A percentile compares a stretch with the other conserved stretches of the same genome.
These are phyloP conservation scores for Yponomeuta sedellus DNA, from an alignment of 2,888 invertebrate species.

Conservation along the genomic window DNA sequence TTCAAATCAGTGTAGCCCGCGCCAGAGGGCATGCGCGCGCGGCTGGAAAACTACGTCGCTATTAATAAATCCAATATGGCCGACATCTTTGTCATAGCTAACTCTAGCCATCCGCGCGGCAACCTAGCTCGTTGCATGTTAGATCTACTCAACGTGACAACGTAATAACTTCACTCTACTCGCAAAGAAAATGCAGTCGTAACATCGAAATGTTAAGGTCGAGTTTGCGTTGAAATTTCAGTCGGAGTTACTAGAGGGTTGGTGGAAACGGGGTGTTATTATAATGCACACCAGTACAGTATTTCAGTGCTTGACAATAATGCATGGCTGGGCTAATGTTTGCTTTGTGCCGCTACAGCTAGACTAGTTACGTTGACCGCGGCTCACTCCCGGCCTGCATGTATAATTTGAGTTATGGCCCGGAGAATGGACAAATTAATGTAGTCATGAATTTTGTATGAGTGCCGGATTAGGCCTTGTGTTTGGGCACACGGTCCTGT, in stretches of 20 bases:
- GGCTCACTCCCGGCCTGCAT: constrained; percentile 66
- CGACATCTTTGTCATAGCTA: constrained; percentile 65
- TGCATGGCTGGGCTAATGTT: constrained; percentile 74
- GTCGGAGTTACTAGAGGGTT: not conserved
- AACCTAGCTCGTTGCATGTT: constrained; percentile 62
- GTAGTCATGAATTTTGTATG: constrained; percentile 69
- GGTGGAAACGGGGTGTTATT: constrained; percentile 18
- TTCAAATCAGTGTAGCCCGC: constrained; percentile 19
- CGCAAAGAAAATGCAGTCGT: constrained; percentile 23
- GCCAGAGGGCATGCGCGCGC: constrained; percentile 33
- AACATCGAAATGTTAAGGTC: not conserved
- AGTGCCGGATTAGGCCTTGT: constrained; percentile 33
- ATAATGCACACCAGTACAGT: constrained; percentile 30
- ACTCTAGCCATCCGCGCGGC: constrained; percentile 59
- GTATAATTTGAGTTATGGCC: constrained; percentile 52
- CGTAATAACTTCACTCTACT: constrained; percentile 12
- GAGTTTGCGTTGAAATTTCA: constrained; percentile 22
- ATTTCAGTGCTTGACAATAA: constrained; percentile 72
- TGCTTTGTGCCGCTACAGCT: constrained; percentile 64
- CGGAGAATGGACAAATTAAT: constrained; percentile 64
- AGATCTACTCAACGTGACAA: constrained; percentile 35
- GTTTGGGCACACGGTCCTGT: constrained; percentile 4
- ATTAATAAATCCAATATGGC: constrained; percentile 61
- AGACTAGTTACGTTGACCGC: constrained; percentile 66
- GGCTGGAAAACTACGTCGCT: constrained; percentile 53